These are phyloP conservation scores for mouse (Mus musculus) DNA, from an alignment of 2,113 vertebrate species.

Conservation along the genomic window DNA sequence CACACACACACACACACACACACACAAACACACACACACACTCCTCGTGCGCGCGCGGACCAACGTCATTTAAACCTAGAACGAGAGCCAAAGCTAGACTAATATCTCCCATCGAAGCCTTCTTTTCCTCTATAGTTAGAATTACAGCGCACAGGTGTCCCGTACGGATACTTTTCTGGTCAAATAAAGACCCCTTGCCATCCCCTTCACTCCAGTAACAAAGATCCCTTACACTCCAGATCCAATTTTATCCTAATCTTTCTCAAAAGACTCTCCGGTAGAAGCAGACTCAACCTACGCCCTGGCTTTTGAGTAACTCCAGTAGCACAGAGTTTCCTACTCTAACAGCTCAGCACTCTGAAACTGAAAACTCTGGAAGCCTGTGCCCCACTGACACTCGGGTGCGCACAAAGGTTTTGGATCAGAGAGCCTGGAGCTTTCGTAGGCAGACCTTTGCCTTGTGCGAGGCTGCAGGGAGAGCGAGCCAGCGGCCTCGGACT, in stretches of 20 bases:
- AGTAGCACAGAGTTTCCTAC: background rate
- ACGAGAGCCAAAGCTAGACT: conserved; percentile 13
- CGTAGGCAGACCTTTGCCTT: background rate
- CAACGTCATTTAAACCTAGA: conserved; percentile 15
- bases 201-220: background rate
- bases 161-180: background rate
- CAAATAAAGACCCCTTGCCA: background rate
- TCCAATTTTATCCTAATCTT: background rate
- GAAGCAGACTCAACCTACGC: background rate
- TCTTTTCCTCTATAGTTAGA: background rate
- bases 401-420: background rate
- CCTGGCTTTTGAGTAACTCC: background rate
- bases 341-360: conserved; percentile 21
- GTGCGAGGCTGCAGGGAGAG: background rate
- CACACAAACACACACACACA: too few species aligned
- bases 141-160: background rate
- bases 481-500: background rate
- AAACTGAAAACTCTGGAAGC: conserved; percentile 68
- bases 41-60: background rate
- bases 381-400: conserved; percentile 7
- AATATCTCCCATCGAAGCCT: background rate
- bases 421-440: background rate
- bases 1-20: background rate
- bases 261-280: background rate
- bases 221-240: background rate